Base-by-base conservation (phyloP, 37 sponge, comb jelly and placozoan genomes). In the Amphimedon queenslandica region DNA sequence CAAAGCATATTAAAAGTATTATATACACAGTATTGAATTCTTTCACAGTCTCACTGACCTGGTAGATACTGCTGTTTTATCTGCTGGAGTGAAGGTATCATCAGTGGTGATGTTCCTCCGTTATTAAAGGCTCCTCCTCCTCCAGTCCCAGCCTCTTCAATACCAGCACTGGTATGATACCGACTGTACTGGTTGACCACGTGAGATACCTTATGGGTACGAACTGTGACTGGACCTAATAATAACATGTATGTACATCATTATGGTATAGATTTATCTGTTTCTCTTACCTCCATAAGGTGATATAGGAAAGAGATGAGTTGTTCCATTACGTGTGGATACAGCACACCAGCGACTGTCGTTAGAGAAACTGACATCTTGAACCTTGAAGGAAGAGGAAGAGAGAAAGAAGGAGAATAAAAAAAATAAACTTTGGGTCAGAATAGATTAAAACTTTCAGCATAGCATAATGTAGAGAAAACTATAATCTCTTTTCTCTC, bases 101-200 rank as follows among this genome's bases (percentile, higher is more conserved):
- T 41, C 41, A 84, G n/a, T 1, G 85, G 85, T 1, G 43, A 40
- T 29, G 77, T 66, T 4, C 65, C 58, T 42, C 78, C 72, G 43
- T 66, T 71, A 40, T 32, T 40, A 32, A 72, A 72, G 76, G 57
- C 29, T 64, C 84, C 77, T 72, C 13, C 57, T 65, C 36, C 43
- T 68, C 28, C 5, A 55, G 3, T 36, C 36, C n/a, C n/a, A n/a
- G n/a, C n/a, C n/a, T n/a, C n/a, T n/a, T n/a, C n/a, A 63, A 95
- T 87, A n/a, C 98, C 98, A n/a, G 98, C 98, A 47, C 83, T 94
- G 73, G 94, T 97, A 64, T 94, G 98, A 73, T 91, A 97, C 39
- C 85, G 81, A 56, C 86, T 75, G 60, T 74, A 66, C 66, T 79
- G 71, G 85, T 96, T 96, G n/a, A 92, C 96, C 31, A 96, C 90